phyloP scores from a whole-genome alignment of 2,113 vertebrate genomes.

The Noctilio leporinus region DNA sequence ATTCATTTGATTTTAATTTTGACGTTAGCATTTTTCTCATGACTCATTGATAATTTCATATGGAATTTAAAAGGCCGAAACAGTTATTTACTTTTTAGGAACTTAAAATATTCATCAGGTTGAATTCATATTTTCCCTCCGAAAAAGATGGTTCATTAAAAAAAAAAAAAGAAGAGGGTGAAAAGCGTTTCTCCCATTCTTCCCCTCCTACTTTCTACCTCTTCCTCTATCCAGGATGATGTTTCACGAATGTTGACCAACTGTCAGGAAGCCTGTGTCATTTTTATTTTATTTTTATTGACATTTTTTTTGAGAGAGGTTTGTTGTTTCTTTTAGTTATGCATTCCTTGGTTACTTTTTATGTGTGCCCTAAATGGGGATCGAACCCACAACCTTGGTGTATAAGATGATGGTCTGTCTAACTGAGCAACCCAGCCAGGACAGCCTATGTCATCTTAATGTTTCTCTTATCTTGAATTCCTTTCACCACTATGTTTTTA shows the following conservation, averaged over 20 bases:
- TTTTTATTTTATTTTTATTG: not conserved
- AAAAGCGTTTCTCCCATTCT: not conserved
- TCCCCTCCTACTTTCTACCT: not conserved
- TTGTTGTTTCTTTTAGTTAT: no score
- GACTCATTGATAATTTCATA: constrained; percentile 67
- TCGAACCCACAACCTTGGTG: no score
- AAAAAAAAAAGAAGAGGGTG: not conserved
- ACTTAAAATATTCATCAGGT: constrained; percentile 29
- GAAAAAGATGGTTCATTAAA: not conserved
- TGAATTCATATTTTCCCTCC: not conserved
- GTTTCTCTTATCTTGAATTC: constrained; percentile 13
- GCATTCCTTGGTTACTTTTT: no score
- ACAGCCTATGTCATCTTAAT: not conserved
- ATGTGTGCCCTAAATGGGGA: no score
- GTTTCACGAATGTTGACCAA: not conserved
- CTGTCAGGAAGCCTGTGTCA: not conserved
- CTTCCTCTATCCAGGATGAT: not conserved
- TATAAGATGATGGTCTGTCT: no score
- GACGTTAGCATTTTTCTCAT: constrained; percentile 70
- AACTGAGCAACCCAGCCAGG: no score
- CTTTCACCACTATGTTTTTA: not conserved
- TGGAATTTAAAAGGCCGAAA: constrained; percentile 46
- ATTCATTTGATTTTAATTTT: constrained; percentile 68
- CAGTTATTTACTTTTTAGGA: constrained; percentile 68
- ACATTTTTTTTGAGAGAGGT: no score